Percentiles rank a stretch among this genome's conserved stretches.
Evolutionary conservation across 2,113 vertebrate species (phyloP).

Genomic region (Sminthopsis crassicaudata): DNA sequence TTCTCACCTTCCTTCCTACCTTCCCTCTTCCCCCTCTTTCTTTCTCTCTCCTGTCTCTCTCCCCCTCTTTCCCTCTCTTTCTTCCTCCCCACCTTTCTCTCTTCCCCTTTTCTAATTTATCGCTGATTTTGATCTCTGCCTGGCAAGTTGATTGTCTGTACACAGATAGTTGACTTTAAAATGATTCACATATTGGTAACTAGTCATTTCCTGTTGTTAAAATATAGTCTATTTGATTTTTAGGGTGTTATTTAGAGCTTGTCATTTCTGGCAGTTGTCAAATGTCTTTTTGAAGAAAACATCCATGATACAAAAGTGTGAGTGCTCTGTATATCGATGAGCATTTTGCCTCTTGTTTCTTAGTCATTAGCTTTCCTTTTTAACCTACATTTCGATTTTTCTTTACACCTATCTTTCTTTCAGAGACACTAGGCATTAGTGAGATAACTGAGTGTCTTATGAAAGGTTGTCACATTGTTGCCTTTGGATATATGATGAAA

Average conservation of each 20-base stretch:
- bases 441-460: background rate
- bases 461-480: background rate
- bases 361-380: background rate
- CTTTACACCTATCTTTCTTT: background rate
- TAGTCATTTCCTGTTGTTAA: background rate
- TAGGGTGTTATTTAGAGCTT: background rate
- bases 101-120: background rate
- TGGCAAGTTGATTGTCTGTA: background rate
- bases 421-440: background rate
- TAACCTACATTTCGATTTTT: background rate
- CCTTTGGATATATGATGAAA: background rate
- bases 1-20: too few relatives aligned
- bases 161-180: background rate
- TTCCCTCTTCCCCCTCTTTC: too few relatives aligned
- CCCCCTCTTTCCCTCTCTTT: too few relatives aligned
- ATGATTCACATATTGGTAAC: background rate
- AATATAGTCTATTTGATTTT: background rate
- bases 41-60: too few relatives aligned
- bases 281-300: background rate
- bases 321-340: background rate
- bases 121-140: background rate
- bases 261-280: background rate
- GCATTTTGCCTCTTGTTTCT: background rate
- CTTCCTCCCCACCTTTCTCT: too few relatives aligned
- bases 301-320: background rate